Evolutionary conservation across 2,888 invertebrate species (phyloP), one percentile per base, ranked within the genome.

Genomic region (Mythimna lalbum): DNA sequence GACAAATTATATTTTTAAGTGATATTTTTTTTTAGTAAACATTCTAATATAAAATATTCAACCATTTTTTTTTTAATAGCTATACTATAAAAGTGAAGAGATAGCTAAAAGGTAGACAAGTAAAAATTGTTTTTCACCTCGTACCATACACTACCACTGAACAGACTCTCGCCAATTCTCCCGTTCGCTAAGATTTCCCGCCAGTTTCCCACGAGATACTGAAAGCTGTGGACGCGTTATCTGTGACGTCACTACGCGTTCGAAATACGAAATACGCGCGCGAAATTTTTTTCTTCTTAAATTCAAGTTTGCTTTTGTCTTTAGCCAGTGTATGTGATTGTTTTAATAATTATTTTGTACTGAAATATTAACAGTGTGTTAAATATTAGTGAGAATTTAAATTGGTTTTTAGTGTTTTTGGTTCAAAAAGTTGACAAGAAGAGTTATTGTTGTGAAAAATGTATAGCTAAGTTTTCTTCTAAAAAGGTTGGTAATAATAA

Each of bases 121-220:
- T 4, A 50, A 52, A 19, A 17, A 17, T 9, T 7, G 14, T 33
- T 49, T 68, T 27, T 60, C 19, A 2, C 21, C 21, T 4, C 21
- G n/a, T 56, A 43, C 39, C n/a, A 27, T 47, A 0, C 12, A 53
- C 6, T 14, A 49, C 4, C n/a, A 14, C n/a, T 59, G 31, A 36
- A 62, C 43, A 72, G 63, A 55, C 62, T 63, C 60, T 57, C 57
- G 53, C 52, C 7, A 61, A 70, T 75, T 76, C 82, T 76, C 76
- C 61, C 69, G 53, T 73, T 76, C 80, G 73, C 63, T 55, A 78
- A 85, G 84, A 80, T 88, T 88, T 89, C 90, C 88, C 90, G 89
- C 90, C 89, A 90, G 89, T 90, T 89, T 90, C 86, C 83, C 83
- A 68, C 83, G 82, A 85, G 89, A 87, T 82, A 82, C 83, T 82